phyloP scores from a whole-genome alignment of 2,113 vertebrate species.

The Ovis canadensis region DNA sequence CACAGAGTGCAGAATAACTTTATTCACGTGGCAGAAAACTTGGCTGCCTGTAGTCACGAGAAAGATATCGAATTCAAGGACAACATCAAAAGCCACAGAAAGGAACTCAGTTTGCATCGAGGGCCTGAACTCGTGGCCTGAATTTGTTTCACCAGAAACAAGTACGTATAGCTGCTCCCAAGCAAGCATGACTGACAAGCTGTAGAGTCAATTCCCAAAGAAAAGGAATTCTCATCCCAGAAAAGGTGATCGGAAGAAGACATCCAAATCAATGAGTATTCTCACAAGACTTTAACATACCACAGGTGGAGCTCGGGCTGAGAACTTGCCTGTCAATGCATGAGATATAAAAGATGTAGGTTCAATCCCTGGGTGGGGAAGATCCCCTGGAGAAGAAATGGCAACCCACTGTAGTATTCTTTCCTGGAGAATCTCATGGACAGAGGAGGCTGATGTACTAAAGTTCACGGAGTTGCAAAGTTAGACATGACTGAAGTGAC shows the following conservation, averaged over 20 bases:
- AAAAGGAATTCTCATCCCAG: neutral
- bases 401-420: neutral
- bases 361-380: neutral
- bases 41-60: neutral
- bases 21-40: neutral
- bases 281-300: neutral
- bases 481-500: neutral
- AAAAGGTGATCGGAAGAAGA: neutral
- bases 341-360: neutral
- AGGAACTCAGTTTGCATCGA: neutral
- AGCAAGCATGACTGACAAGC: neutral
- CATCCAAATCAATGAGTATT: neutral
- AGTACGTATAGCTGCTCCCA: neutral
- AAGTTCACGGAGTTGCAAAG: neutral
- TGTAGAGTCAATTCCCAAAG: neutral
- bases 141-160: neutral
- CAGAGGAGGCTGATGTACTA: neutral
- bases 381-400: neutral
- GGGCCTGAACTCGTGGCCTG: neutral
- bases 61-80: neutral
- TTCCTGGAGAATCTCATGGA: neutral
- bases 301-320: neutral
- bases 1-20: neutral
- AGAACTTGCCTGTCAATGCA: neutral
- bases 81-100: neutral